Evolutionary conservation across 2,888 invertebrate genomes (phyloP).

Genomic region (Xanthia icteritia): DNA sequence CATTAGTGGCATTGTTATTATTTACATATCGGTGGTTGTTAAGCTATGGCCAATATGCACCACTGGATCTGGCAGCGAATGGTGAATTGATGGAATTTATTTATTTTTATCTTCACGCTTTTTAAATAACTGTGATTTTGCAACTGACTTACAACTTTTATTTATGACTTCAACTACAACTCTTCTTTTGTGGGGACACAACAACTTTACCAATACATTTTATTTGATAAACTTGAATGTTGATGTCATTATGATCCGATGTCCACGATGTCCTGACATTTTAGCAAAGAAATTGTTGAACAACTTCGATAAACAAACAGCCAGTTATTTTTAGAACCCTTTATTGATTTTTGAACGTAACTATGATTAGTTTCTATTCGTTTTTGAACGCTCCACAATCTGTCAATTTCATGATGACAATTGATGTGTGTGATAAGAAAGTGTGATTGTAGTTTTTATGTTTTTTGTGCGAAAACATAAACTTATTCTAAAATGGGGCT

Average conservation of each 20-base stretch:
- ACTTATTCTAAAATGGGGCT: conserved; percentile 84
- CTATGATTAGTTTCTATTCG: not conserved
- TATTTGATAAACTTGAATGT: not conserved
- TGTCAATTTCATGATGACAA: conserved; percentile 44
- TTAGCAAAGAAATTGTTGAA: not conserved
- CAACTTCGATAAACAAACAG: not conserved
- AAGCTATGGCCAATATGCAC: conserved; percentile 79
- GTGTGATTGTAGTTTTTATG: conserved; percentile 54
- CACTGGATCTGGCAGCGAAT: conserved; percentile 80
- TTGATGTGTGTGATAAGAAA: conserved; percentile 41
- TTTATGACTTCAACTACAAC: not conserved
- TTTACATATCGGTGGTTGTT: conserved; percentile 7
- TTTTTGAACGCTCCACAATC: conserved; percentile 46
- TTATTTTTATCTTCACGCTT: conserved; percentile 1
- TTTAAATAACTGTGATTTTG: not conserved
- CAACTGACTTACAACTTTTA: not conserved
- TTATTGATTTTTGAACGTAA: conserved; percentile 47
- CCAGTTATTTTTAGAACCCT: conserved; percentile 18
- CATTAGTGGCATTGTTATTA: not conserved
- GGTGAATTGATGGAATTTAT: conserved; percentile 73
- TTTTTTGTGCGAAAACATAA: conserved; percentile 56
- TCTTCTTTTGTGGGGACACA: not conserved
- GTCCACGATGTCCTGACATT: not conserved
- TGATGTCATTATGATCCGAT: not conserved
- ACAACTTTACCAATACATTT: not conserved